Percentiles rank a stretch among this genome's conserved stretches.
phyloP scores from a whole-genome alignment of 1,140 invertebrate species.

The Pseudobourletiella spinata region DNA sequence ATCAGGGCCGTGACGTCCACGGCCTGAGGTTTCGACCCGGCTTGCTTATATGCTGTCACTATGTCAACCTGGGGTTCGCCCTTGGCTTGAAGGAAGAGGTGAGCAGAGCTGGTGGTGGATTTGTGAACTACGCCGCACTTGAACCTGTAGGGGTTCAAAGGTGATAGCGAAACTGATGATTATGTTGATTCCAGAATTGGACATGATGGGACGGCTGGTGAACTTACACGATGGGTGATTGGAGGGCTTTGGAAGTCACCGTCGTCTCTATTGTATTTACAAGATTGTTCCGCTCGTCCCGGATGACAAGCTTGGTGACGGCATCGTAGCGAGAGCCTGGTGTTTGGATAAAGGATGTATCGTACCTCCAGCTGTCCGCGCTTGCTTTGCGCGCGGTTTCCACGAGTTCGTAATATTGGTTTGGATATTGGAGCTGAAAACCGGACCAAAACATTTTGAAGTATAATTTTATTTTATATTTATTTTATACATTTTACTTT shows the following conservation, averaged over 20 bases:
- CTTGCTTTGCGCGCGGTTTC: constrained; percentile 16
- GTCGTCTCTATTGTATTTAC: constrained; percentile 8
- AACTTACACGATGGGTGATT: too few relatives aligned
- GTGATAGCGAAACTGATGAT: neutral
- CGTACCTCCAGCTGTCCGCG: constrained; percentile 17
- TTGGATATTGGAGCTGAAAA: constrained; percentile 16
- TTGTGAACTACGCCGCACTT: constrained; percentile 7
- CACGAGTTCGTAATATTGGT: constrained; percentile 18
- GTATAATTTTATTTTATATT: neutral
- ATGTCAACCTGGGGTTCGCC: constrained; percentile 16
- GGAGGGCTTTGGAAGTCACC: constrained; percentile 17
- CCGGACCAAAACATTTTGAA: constrained; percentile 1
- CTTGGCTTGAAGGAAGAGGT: constrained; percentile 17
- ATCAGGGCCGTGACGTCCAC: constrained; percentile 17
- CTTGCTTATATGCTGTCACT: neutral
- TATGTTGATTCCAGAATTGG: neutral
- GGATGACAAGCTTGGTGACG: constrained; percentile 18
- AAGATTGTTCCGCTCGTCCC: constrained; percentile 8
- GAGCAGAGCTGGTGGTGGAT: neutral
- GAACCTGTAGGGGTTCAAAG: constrained; percentile 5
- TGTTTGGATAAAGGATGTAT: constrained; percentile 1
- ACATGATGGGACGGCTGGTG: neutral
- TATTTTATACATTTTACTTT: too few relatives aligned
- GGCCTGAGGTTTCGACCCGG: constrained; percentile 5
- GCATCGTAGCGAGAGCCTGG: constrained; percentile 21